Evolutionary conservation across 2,888 invertebrate genomes (phyloP).

Genomic region (Aproaerema taeniolella): DNA sequence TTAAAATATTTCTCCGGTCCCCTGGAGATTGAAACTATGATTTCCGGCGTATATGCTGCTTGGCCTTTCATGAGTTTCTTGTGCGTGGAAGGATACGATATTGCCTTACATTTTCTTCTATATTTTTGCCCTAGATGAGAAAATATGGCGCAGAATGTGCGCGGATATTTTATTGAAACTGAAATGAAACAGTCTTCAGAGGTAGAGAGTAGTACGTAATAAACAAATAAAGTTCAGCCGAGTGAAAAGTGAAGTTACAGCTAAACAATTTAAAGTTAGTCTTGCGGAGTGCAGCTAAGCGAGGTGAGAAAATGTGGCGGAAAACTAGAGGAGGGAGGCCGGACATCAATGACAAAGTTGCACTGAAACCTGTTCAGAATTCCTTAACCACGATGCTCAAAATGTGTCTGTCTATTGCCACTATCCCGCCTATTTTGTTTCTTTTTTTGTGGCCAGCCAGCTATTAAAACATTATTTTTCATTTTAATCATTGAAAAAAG

Average conservation of each 20-base stretch:
- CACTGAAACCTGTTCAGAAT: conserved; percentile 39
- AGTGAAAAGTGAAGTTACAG: conserved; percentile 56
- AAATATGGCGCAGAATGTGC: not conserved
- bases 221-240: conserved; percentile 58
- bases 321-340: conserved; percentile 17
- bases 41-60: conserved; percentile 21
- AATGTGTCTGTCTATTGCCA: too few species aligned
- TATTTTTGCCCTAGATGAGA: not conserved
- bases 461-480: too few species aligned
- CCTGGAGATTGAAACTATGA: conserved; percentile 27
- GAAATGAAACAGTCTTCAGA: conserved; percentile 28
- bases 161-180: not conserved
- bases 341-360: conserved; percentile 52
- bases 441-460: too few species aligned
- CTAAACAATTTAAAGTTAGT: conserved; percentile 68
- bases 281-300: conserved; percentile 36
- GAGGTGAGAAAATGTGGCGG: conserved; percentile 56
- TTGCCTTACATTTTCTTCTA: not conserved
- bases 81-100: conserved; percentile 4
- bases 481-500: too few species aligned
- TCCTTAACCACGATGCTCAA: conserved; percentile 38
- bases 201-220: conserved; percentile 42
- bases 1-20: conserved; percentile 39
- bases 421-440: too few species aligned
- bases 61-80: conserved; percentile 22